A percentile compares a stretch with the other conserved stretches of the same genome.
phyloP scores from a whole-genome alignment of 2,113 vertebrate species.

The Antennarius striatus region DNA sequence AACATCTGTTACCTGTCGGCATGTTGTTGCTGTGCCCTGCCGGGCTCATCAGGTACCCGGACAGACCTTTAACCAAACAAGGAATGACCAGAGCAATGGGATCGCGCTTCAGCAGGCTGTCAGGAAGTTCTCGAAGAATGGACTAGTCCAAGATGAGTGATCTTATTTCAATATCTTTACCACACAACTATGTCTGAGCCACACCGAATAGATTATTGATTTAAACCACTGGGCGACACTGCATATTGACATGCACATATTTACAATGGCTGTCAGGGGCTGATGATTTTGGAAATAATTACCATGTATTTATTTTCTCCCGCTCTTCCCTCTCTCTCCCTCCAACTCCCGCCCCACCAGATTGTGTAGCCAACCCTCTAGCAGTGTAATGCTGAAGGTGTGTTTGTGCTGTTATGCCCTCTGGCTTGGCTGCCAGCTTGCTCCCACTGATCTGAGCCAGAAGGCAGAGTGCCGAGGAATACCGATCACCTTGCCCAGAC shows the following conservation, averaged over 20 bases:
- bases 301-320: conserved; percentile 81
- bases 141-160: conserved; percentile 28
- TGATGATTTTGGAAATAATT: conserved; percentile 85
- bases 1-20: conserved; percentile 21
- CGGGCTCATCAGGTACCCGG: conserved; percentile 59
- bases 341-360: conserved; percentile 73
- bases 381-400: conserved; percentile 92
- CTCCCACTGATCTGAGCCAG: conserved; percentile 99
- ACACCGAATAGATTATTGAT: conserved; percentile 14
- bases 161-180: conserved; percentile 26
- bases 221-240: conserved; percentile 15
- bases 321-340: conserved; percentile 47
- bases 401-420: conserved; percentile 99
- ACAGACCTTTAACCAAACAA: conserved; percentile 59
- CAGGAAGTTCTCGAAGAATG: conserved; percentile 43
- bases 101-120: conserved; percentile 32
- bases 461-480: conserved; percentile 99
- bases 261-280: conserved; percentile 61
- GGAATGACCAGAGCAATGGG: no score
- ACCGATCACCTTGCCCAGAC: conserved; percentile 99
- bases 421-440: conserved; percentile 99
- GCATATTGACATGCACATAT: conserved; percentile 34
- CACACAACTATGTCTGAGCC: conserved; percentile 8
- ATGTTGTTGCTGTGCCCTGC: conserved; percentile 50
- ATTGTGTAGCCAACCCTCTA: conserved; percentile 87